phyloP scores from a whole-genome alignment of 1,140 invertebrate genomes.

The Asbolus verrucosus region DNA sequence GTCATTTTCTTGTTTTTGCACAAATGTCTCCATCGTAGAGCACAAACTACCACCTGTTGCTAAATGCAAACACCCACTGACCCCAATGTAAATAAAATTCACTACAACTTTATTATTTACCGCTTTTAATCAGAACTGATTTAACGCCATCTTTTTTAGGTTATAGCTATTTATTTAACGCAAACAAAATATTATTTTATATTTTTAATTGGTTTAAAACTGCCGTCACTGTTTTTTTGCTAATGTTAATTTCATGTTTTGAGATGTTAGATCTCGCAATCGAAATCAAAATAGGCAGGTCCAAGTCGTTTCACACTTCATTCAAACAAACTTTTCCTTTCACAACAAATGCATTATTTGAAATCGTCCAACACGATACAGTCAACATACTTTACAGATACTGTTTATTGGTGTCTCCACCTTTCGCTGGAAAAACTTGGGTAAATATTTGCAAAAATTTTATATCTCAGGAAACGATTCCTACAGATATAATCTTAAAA shows the following conservation, averaged over 20 bases:
- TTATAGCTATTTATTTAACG: conserved; percentile 11
- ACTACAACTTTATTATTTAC: conserved; percentile 33
- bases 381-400: conserved; percentile 28
- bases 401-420: conserved; percentile 20
- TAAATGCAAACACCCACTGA: conserved; percentile 37
- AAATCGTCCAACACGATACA: neutral
- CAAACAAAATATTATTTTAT: conserved; percentile 3
- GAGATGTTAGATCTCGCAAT: conserved; percentile 39
- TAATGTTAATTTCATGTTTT: conserved; percentile 38
- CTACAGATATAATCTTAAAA: neutral
- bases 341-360: conserved; percentile 14
- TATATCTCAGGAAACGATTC: neutral
- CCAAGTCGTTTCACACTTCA: conserved; percentile 45
- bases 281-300: conserved; percentile 46
- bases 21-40: conserved; percentile 46
- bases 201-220: conserved; percentile 1
- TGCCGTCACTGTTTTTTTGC: conserved; percentile 5
- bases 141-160: conserved; percentile 21
- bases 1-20: conserved; percentile 49
- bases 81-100: conserved; percentile 37
- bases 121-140: conserved; percentile 9
- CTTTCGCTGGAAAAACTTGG: conserved; percentile 18
- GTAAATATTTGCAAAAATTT: conserved; percentile 10
- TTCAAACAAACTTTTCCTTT: conserved; percentile 42
- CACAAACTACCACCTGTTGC: conserved; percentile 38